Conservation (phyloP, 2,113 vertebrate genomes). For the Ariopsis seemanni region DNA sequence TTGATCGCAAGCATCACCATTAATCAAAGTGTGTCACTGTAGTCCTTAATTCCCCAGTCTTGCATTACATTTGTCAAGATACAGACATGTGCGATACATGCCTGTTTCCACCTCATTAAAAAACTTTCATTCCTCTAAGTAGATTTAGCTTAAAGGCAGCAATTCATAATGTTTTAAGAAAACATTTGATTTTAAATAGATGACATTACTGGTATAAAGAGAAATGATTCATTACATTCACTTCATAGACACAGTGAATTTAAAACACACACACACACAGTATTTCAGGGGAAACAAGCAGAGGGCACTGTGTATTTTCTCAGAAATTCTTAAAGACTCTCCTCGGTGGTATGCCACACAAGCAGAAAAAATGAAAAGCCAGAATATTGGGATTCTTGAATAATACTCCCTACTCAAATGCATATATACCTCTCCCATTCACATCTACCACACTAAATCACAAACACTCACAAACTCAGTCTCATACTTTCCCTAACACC, state of each 20-base stretch:
- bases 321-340: not conserved
- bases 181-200: not conserved
- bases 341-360: not conserved
- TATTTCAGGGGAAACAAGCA: not conserved
- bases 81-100: not conserved
- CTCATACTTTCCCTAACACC: conserved; percentile 12
- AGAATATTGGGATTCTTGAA: conserved; percentile 18
- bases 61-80: not conserved
- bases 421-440: not conserved
- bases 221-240: not conserved
- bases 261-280: not conserved
- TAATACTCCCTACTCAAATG: conserved; percentile 11
- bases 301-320: not conserved
- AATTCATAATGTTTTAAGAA: not conserved
- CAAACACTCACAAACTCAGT: conserved; percentile 11
- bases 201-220: not conserved
- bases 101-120: not conserved
- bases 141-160: not conserved
- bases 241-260: not conserved
- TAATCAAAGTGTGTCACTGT: not conserved
- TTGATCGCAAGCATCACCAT: not conserved
- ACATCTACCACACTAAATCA: conserved; percentile 12
- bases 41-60: not conserved
- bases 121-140: not conserved
- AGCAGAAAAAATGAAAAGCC: conserved; percentile 12